phyloP scores from a whole-genome alignment of 2,113 vertebrate genomes.

The Pampusana beccarii region DNA sequence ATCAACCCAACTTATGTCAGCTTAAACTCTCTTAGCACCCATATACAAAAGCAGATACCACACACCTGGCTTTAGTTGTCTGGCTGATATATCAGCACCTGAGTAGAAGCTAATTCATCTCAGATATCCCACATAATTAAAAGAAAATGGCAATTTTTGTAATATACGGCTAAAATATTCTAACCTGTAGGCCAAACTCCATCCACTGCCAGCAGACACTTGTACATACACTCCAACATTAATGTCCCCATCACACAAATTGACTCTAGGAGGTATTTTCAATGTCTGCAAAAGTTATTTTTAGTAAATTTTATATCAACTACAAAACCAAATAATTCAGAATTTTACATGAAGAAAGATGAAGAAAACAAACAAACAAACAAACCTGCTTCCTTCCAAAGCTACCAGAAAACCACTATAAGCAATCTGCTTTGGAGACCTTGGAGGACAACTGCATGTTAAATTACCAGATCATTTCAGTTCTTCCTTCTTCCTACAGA shows the following conservation, averaged over 20 bases:
- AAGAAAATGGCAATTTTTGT: neutral
- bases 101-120: neutral
- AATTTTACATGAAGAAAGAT: neutral
- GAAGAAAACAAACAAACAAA: neutral
- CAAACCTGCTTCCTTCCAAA: neutral
- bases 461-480: neutral
- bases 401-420: neutral
- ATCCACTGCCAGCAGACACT: neutral
- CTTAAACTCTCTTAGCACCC: neutral
- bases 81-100: rapidly evolving
- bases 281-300: neutral
- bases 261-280: neutral
- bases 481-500: neutral
- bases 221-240: neutral
- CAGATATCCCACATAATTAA: neutral
- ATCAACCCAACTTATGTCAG: neutral
- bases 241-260: neutral
- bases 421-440: neutral
- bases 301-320: neutral
- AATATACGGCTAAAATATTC: neutral
- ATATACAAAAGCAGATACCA: neutral
- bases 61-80: neutral
- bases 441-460: neutral
- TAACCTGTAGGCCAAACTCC: neutral
- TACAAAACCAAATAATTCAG: neutral